Percentiles rank a stretch among this genome's conserved stretches.
Conservation (phyloP, 2,113 vertebrate species). For the Engystomops pustulosus region DNA sequence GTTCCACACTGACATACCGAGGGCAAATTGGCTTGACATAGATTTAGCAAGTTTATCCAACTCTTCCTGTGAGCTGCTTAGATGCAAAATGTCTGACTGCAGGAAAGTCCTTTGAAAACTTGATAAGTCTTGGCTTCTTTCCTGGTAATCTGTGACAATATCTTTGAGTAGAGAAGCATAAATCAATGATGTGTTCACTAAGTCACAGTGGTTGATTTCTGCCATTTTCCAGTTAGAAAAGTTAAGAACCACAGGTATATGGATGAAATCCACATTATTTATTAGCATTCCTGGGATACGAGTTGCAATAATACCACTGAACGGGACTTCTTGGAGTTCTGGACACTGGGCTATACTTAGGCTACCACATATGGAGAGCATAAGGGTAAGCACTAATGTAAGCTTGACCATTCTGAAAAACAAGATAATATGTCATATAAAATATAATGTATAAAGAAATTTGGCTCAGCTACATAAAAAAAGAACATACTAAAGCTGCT, state of each 20-base stretch:
- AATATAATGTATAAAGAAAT: too few species aligned
- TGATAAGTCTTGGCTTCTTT: neutral
- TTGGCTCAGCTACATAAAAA: too few species aligned
- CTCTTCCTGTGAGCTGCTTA: too few species aligned
- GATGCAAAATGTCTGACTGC: too few species aligned
- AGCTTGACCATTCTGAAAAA: neutral
- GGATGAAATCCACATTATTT: slow-evolving; percentile 41
- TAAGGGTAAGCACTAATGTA: neutral
- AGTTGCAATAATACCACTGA: slow-evolving; percentile 3
- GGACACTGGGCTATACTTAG: neutral
- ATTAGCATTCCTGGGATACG: slow-evolving; percentile 12
- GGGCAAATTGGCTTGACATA: too few species aligned
- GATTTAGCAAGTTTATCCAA: too few species aligned
- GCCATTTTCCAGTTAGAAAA: slow-evolving; percentile 3
- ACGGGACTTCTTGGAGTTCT: neutral
- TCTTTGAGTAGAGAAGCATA: neutral
- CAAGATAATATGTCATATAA: too few species aligned
- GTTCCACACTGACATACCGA: too few species aligned
- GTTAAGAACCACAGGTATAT: slow-evolving; percentile 24
- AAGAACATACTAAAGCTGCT: too few species aligned
- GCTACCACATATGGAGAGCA: neutral
- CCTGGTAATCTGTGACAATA: slow-evolving; percentile 11
- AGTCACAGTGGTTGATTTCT: neutral
- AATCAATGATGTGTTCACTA: neutral
- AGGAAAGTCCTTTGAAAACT: too few species aligned